Evolutionary conservation across 2,888 invertebrate genomes (phyloP).

Genomic region (Chrysolina oricalcia): DNA sequence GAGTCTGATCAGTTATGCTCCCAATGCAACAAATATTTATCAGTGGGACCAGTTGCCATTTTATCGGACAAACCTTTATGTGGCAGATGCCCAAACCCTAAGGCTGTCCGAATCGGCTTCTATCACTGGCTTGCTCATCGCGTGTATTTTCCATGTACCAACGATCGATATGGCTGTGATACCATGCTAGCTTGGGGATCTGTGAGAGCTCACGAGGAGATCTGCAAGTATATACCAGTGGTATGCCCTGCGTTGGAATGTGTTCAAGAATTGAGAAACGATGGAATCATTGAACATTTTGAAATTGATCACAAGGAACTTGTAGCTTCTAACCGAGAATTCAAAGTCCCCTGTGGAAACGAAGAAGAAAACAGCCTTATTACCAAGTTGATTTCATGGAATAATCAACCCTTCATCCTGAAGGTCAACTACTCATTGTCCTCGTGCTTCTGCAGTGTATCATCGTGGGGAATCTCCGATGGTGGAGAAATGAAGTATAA

Average conservation of each 20-base stretch:
- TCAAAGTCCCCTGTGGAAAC: not conserved
- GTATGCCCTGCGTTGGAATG: constrained; percentile 6
- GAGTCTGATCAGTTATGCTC: not conserved
- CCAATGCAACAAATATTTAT: constrained; percentile 5
- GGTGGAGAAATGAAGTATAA: not conserved
- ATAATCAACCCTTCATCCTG: not conserved
- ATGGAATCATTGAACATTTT: constrained; percentile 1
- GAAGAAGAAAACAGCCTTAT: not conserved
- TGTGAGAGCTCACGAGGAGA: constrained; percentile 6
- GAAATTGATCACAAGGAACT: not conserved
- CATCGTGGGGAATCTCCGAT: not conserved
- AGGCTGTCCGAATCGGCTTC: not conserved
- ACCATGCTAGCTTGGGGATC: constrained; percentile 22
- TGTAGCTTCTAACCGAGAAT: not conserved
- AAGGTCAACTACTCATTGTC: not conserved
- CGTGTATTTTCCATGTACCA: constrained; percentile 24
- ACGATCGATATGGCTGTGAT: constrained; percentile 18
- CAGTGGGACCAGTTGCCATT: constrained; percentile 14
- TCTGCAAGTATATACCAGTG: not conserved
- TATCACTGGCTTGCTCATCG: constrained; percentile 9
- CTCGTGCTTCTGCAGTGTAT: not conserved
- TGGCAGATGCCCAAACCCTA: not conserved
- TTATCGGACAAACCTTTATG: constrained; percentile 9
- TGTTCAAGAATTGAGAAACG: not conserved
- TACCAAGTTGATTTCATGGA: not conserved